Conservation (phyloP, 2,797 vertebrate species). For the Brotula barbata region DNA sequence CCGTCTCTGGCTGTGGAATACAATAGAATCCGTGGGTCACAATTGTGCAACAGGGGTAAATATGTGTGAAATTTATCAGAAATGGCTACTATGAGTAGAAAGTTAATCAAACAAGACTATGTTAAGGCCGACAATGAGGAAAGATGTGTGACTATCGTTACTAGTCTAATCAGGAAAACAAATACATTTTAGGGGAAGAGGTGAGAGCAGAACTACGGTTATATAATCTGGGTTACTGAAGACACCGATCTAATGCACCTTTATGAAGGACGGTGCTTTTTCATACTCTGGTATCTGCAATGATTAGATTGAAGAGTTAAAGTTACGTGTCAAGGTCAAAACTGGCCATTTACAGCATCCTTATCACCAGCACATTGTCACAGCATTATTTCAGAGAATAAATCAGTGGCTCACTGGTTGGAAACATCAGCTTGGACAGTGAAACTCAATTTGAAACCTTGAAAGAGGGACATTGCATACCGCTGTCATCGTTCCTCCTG, state of each 20-base stretch:
- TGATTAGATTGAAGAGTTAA: conserved; percentile 72
- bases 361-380: no score
- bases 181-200: conserved; percentile 11
- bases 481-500: conserved; percentile 90
- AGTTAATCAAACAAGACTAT: conserved; percentile 12
- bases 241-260: conserved; percentile 80
- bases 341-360: not conserved
- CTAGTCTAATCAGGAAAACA: conserved; percentile 13
- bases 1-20: conserved; percentile 85
- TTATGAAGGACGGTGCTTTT: conserved; percentile 86
- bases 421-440: no score
- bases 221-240: not conserved
- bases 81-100: conserved; percentile 4
- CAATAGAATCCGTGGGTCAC: conserved; percentile 13
- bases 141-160: not conserved
- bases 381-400: no score
- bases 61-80: not conserved
- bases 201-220: not conserved
- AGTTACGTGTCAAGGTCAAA: conserved; percentile 57
- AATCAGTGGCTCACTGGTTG: not conserved
- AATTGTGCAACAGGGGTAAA: not conserved
- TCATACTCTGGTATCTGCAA: conserved; percentile 88
- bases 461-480: conserved; percentile 70
- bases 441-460: not conserved
- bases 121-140: not conserved